A percentile compares a stretch with the other conserved stretches of the same genome.
These are phyloP conservation scores for Anguilla megastoma DNA, from an alignment of 2,797 vertebrate species.

Conservation along the genomic window DNA sequence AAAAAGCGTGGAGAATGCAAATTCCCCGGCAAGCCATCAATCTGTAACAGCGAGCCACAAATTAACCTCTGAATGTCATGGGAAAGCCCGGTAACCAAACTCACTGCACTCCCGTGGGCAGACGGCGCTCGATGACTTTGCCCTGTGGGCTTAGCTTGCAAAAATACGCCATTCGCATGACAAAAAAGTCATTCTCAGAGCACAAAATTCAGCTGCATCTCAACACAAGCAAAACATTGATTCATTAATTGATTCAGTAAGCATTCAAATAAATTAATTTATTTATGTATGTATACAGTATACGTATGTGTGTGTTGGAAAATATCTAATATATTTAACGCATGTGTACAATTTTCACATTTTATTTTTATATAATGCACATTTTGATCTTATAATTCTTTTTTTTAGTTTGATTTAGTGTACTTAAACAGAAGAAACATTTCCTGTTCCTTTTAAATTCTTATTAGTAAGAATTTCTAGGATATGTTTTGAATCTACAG, in stretches of 20 bases:
- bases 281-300: conserved; percentile 10
- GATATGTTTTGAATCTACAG: too few relatives aligned
- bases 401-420: background rate
- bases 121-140: conserved; percentile 50
- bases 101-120: conserved; percentile 61
- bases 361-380: background rate
- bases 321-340: conserved; percentile 38
- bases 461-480: too few relatives aligned
- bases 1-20: conserved; percentile 78
- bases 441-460: too few relatives aligned
- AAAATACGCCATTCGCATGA: background rate
- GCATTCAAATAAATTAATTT: background rate
- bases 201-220: background rate
- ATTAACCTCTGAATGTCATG: conserved; percentile 83
- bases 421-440: too few relatives aligned
- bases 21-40: conserved; percentile 71
- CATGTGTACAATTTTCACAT: background rate
- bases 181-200: conserved; percentile 34
- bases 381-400: background rate
- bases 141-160: conserved; percentile 15
- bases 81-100: conserved; percentile 67
- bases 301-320: conserved; percentile 5
- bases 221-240: background rate
- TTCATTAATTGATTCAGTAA: background rate
- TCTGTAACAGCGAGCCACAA: conserved; percentile 80